phyloP scores from a whole-genome alignment of 2,888 invertebrate species.

The Heteromurus nitidus region DNA sequence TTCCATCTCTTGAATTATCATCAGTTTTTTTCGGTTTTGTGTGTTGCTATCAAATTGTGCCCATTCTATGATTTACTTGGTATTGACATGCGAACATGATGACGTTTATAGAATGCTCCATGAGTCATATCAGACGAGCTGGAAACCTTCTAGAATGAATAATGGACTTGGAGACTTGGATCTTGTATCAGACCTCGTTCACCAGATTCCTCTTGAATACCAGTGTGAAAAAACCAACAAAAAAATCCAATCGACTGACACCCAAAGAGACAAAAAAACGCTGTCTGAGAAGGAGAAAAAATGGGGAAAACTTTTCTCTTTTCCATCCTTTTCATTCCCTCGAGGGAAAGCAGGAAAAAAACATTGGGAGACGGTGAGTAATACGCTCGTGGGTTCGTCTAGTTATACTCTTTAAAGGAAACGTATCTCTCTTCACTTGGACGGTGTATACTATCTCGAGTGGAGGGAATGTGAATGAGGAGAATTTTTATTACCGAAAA shows the following conservation, averaged over 20 bases:
- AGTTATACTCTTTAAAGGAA: too few relatives aligned
- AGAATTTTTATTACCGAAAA: background rate
- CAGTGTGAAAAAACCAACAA: background rate
- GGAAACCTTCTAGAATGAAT: slow-evolving; percentile 7
- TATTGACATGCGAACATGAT: background rate
- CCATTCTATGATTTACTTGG: background rate
- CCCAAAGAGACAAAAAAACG: slow-evolving; percentile 8
- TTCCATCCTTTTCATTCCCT: background rate
- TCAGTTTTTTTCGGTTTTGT: too few relatives aligned
- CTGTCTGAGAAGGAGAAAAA: background rate
- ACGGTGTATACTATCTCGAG: background rate
- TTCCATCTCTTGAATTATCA: too few relatives aligned
- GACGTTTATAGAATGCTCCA: slow-evolving; percentile 1
- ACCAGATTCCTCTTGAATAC: too few relatives aligned
- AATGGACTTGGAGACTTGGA: background rate
- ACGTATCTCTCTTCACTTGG: background rate
- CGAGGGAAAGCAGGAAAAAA: background rate
- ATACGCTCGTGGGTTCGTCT: too few relatives aligned
- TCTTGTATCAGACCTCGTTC: background rate
- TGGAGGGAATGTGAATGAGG: background rate
- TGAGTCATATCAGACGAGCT: background rate
- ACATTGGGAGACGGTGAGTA: background rate
- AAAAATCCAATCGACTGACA: slow-evolving; percentile 1
- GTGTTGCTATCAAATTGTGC: too few relatives aligned
- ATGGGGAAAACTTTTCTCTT: background rate